Conservation (phyloP, 2,113 vertebrate species). For the Meleagris gallopavo region DNA sequence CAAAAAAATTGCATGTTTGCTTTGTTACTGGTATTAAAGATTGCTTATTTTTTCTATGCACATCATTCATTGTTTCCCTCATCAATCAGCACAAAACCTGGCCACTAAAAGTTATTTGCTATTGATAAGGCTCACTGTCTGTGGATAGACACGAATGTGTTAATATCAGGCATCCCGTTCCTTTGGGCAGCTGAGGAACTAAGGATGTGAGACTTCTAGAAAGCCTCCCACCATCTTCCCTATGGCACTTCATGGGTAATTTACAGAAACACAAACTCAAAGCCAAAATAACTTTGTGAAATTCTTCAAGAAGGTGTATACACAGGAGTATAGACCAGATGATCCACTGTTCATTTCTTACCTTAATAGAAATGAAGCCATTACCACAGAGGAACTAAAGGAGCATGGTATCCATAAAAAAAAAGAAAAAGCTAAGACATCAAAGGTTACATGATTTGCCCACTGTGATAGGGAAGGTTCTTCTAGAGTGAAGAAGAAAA, state of each 20-base stretch:
- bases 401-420: background rate
- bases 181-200: background rate
- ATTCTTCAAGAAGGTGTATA: background rate
- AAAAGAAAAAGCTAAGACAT: background rate
- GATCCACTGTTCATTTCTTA: background rate
- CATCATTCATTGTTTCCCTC: background rate
- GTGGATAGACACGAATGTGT: background rate
- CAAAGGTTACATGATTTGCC: background rate
- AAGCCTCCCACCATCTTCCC: background rate
- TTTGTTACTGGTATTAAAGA: background rate
- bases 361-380: background rate
- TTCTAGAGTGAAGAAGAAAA: background rate
- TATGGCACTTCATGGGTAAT: background rate
- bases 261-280: background rate
- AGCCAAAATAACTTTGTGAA: background rate
- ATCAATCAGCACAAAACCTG: background rate
- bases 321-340: background rate
- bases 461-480: background rate
- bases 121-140: background rate
- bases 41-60: background rate
- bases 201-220: background rate
- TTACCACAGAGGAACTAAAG: background rate
- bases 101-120: background rate
- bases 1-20: background rate
- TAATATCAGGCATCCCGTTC: background rate